Evolutionary conservation across 2,797 vertebrate genomes (phyloP).

Genomic region (Galagoides demidoff): DNA sequence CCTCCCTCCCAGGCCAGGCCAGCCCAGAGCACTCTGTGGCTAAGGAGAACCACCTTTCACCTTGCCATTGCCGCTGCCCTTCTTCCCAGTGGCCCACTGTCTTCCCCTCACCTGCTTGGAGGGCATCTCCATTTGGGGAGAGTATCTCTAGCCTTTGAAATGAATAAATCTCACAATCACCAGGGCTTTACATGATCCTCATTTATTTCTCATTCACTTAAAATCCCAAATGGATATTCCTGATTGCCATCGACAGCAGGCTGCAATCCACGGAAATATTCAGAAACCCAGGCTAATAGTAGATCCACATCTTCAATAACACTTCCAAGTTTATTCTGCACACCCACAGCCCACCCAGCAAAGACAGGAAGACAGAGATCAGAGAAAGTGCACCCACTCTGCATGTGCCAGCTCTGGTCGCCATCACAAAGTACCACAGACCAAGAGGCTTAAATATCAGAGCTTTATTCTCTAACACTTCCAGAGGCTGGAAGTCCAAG

Average conservation of each 20-base stretch:
- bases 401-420: too few relatives aligned
- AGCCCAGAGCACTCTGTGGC: neutral
- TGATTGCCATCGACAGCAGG: neutral
- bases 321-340: neutral
- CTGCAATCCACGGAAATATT: neutral
- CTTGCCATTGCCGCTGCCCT: neutral
- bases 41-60: neutral
- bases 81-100: neutral
- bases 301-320: neutral
- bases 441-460: neutral
- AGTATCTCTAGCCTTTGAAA: neutral
- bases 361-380: neutral
- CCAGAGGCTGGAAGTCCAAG: neutral
- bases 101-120: neutral
- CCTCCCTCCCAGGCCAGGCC: neutral
- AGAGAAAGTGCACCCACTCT: rapidly evolving
- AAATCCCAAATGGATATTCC: neutral
- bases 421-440: rapidly evolving
- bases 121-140: neutral
- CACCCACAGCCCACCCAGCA: neutral
- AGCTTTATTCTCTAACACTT: neutral
- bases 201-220: neutral
- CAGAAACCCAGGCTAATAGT: neutral
- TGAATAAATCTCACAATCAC: neutral
- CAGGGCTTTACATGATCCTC: neutral